These are phyloP conservation scores for Connochaetes taurinus DNA, from an alignment of 2,113 vertebrate species.

Conservation along the genomic window DNA sequence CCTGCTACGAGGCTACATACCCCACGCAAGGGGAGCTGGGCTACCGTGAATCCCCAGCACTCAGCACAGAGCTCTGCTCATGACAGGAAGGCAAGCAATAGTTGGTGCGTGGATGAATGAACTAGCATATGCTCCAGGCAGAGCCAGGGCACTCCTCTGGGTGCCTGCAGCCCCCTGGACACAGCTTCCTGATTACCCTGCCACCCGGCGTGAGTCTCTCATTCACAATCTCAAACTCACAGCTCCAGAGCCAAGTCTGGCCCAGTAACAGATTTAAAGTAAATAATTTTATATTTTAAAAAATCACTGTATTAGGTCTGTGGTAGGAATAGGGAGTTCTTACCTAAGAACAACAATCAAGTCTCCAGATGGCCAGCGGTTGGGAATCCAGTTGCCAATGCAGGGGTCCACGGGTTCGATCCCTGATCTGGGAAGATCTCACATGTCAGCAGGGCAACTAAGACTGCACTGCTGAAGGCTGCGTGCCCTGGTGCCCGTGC, in stretches of 20 bases:
- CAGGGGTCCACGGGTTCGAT: background rate
- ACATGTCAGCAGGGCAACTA: background rate
- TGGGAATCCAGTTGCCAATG: background rate
- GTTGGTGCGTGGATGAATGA: background rate
- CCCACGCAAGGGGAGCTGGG: too few relatives aligned
- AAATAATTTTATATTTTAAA: background rate
- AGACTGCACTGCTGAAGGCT: background rate
- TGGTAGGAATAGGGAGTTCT: background rate
- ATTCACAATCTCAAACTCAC: background rate
- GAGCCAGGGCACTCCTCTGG: background rate
- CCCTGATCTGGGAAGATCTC: background rate
- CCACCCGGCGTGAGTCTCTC: background rate
- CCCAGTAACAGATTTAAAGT: background rate
- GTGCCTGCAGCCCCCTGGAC: background rate
- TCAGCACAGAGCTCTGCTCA: background rate
- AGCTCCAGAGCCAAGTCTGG: background rate
- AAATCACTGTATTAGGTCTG: background rate
- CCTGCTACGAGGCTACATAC: too few relatives aligned
- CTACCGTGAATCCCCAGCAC: background rate
- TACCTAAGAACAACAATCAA: background rate
- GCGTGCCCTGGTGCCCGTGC: fast-evolving
- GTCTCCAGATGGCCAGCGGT: background rate
- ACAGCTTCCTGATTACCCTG: too few relatives aligned
- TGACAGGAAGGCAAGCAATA: fast-evolving
- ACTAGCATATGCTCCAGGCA: fast-evolving